These are phyloP conservation scores for Ectropis grisescens DNA, from an alignment of 1,140 invertebrate species.

Conservation along the genomic window DNA sequence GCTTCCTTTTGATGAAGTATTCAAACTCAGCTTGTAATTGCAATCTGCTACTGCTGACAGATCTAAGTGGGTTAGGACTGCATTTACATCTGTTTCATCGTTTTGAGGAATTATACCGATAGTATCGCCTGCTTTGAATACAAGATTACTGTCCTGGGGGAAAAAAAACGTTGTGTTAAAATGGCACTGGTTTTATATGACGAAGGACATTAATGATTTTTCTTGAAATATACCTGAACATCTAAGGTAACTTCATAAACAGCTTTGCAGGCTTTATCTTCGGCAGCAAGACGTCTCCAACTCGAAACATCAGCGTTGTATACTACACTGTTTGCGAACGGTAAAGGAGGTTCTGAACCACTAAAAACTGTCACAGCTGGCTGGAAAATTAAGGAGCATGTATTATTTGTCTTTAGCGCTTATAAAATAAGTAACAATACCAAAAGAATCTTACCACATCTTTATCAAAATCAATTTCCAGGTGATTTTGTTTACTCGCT, in stretches of 20 bases:
- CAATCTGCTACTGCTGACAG: conserved; percentile 18
- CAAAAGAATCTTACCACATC: conserved; percentile 27
- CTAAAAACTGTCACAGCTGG: conserved; percentile 12
- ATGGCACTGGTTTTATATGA: too few relatives aligned
- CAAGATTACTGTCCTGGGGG: conserved; percentile 36
- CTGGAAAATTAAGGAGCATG: conserved; percentile 15
- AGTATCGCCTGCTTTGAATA: conserved; percentile 46
- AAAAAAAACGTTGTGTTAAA: conserved; percentile 14
- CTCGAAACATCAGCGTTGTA: conserved; percentile 21
- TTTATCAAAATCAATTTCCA: conserved; percentile 26
- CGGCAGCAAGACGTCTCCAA: conserved; percentile 31
- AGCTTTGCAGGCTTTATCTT: conserved; percentile 27
- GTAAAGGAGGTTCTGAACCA: conserved; percentile 19
- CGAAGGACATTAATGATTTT: too few relatives aligned
- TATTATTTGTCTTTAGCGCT: too few relatives aligned
- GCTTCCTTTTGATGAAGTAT: conserved; percentile 14
- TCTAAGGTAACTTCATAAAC: conserved; percentile 50
- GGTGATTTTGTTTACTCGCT: conserved; percentile 21
- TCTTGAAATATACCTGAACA: conserved; percentile 24
- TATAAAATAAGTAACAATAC: too few relatives aligned
- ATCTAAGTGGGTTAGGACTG: conserved; percentile 26
- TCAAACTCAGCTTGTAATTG: conserved; percentile 19
- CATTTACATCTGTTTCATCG: conserved; percentile 22
- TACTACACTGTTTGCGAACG: conserved; percentile 36
- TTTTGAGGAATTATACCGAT: conserved; percentile 44